Evolutionary conservation across 2,888 invertebrate genomes (phyloP).

Genomic region (Molanna angustata): DNA sequence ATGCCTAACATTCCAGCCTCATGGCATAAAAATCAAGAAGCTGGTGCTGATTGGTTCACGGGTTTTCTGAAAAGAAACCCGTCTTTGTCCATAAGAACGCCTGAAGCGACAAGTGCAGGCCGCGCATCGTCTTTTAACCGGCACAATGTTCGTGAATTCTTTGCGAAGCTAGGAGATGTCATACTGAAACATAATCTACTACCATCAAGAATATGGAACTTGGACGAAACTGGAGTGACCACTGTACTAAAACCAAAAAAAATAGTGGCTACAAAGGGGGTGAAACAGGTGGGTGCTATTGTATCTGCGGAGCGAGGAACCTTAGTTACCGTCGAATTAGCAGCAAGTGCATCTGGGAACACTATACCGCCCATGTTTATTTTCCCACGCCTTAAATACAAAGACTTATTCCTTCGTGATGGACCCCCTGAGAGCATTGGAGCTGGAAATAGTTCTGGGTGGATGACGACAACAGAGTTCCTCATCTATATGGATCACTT

Average conservation of each 20-base stretch:
- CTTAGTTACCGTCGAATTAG: constrained; percentile 41
- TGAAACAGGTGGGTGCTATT: constrained; percentile 41
- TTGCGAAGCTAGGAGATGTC: constrained; percentile 24
- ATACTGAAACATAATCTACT: constrained; percentile 15
- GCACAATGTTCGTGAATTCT: constrained; percentile 27
- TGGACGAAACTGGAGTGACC: constrained; percentile 35
- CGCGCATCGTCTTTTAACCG: constrained; percentile 32
- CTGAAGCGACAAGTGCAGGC: constrained; percentile 27
- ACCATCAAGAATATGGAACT: constrained; percentile 34
- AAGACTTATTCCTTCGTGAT: constrained; percentile 40
- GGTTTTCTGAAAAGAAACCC: constrained; percentile 28
- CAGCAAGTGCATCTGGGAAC: constrained; percentile 41
- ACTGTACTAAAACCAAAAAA: constrained; percentile 35
- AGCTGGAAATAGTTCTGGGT: constrained; percentile 36
- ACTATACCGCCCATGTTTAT: constrained; percentile 48
- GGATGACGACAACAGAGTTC: constrained; percentile 1
- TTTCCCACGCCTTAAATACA: constrained; percentile 43
- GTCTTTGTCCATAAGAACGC: constrained; percentile 25
- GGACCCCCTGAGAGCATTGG: constrained; percentile 42
- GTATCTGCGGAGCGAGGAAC: constrained; percentile 42
- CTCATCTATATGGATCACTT: constrained; percentile 5
- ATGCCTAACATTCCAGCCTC: constrained; percentile 12
- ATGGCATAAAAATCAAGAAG: constrained; percentile 26
- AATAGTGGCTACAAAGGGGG: constrained; percentile 39
- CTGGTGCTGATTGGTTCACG: constrained; percentile 27